A percentile compares a stretch with the other conserved stretches of the same genome.
These are phyloP conservation scores for Pocillopora meandrina DNA, from an alignment of 92 coral and sea anemone species.

Conservation along the genomic window DNA sequence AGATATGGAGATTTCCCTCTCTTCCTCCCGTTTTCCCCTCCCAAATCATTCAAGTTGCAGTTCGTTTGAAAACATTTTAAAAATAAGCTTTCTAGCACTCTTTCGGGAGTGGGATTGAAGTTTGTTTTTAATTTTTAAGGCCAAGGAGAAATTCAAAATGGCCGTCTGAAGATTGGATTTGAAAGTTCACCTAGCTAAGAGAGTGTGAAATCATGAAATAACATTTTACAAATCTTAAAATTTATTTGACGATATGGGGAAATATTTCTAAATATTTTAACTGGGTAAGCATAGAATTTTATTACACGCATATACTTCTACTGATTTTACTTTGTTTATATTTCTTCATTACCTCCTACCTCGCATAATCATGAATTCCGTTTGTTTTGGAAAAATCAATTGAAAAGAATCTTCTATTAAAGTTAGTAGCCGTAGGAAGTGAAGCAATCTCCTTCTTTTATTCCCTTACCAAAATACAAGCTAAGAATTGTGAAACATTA, in stretches of 20 bases:
- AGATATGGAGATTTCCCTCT: neutral
- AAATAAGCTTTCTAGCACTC: neutral
- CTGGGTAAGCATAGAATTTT: neutral
- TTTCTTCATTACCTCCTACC: conserved; percentile 23
- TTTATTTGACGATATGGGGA: neutral
- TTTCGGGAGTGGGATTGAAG: neutral
- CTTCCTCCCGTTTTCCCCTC: neutral
- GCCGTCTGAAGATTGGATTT: neutral
- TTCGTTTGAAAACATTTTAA: neutral
- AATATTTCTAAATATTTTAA: neutral
- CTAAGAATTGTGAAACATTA: neutral
- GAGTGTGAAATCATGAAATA: neutral
- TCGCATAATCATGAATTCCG: conserved; percentile 43
- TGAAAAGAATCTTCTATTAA: conserved; percentile 32
- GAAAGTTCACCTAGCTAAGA: neutral
- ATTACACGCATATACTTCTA: conserved; percentile 18
- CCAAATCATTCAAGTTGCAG: neutral
- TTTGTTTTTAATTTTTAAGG: conserved; percentile 2
- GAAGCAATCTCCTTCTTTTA: neutral
- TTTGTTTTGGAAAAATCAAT: conserved; percentile 35
- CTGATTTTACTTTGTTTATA: conserved; percentile 25
- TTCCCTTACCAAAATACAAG: neutral
- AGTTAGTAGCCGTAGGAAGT: conserved; percentile 15
- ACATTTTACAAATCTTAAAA: neutral
- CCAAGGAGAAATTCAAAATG: conserved; percentile 20